phyloP scores from a whole-genome alignment of 1,140 invertebrate species.

The Dermatophagoides farinae region DNA sequence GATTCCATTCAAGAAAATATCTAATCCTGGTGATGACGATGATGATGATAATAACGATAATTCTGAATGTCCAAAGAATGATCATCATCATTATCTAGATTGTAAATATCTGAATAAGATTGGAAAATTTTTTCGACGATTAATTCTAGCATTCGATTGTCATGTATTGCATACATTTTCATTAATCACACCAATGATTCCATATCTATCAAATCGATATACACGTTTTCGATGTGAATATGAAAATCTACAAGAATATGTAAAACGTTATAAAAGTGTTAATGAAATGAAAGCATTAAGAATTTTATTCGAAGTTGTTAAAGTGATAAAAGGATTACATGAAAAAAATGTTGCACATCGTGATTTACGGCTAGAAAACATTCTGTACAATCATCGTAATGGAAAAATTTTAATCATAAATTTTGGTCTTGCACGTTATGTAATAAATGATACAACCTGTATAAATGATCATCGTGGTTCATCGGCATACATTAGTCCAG shows the following conservation, averaged over 20 bases:
- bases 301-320: conserved; percentile 54
- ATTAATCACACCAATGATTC: not conserved
- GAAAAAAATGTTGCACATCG: conserved; percentile 59
- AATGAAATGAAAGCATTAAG: conserved; percentile 49
- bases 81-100: too few species aligned
- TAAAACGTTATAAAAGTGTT: conserved; percentile 57
- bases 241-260: conserved; percentile 58
- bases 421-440: conserved; percentile 58
- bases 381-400: conserved; percentile 48
- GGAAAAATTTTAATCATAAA: conserved; percentile 51
- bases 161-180: conserved; percentile 36
- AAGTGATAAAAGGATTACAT: conserved; percentile 51
- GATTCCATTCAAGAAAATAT: too few species aligned
- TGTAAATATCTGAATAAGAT: too few species aligned
- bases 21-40: too few species aligned
- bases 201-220: not conserved
- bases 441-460: conserved; percentile 47
- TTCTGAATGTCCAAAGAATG: too few species aligned
- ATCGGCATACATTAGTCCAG: conserved; percentile 63
- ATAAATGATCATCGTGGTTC: conserved; percentile 58
- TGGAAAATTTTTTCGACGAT: conserved; percentile 37
- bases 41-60: too few species aligned
- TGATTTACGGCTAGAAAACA: conserved; percentile 58
- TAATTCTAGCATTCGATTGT: conserved; percentile 56
- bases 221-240: conserved; percentile 28